These are phyloP conservation scores for Ciona savignyi DNA, from an alignment of 23 tunicate genomes.

Conservation along the genomic window DNA sequence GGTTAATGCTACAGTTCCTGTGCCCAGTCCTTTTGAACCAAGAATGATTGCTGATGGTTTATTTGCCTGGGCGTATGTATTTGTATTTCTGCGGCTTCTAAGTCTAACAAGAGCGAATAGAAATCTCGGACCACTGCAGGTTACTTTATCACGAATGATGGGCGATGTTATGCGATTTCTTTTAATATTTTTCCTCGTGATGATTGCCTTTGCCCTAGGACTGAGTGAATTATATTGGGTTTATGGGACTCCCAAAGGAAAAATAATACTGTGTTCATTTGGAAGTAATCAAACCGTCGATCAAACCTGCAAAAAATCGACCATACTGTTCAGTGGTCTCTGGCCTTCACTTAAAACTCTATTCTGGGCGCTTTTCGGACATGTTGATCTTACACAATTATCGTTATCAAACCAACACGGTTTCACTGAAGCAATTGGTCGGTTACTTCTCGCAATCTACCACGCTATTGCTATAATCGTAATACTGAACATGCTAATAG, in stretches of 20 bases:
- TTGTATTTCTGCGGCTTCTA: conserved; percentile 41
- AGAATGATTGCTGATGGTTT: conserved; percentile 33
- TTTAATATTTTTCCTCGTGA: conserved; percentile 31
- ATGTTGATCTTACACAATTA: conserved; percentile 24
- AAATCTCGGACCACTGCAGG: conserved; percentile 69
- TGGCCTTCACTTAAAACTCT: conserved; percentile 12
- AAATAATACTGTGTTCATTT: background rate
- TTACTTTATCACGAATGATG: conserved; percentile 71
- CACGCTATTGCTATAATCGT: conserved; percentile 73
- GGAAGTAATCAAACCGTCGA: background rate
- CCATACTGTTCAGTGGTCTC: conserved; percentile 13
- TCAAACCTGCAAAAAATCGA: background rate
- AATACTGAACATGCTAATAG: conserved; percentile 80
- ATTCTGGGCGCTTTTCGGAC: conserved; percentile 76
- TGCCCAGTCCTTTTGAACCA: conserved; percentile 36
- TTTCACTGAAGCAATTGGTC: conserved; percentile 19
- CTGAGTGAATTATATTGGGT: conserved; percentile 65
- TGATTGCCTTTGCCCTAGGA: conserved; percentile 70
- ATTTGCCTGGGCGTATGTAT: conserved; percentile 56
- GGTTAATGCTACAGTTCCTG: conserved; percentile 4
- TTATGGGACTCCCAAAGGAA: conserved; percentile 61
- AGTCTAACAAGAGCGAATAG: conserved; percentile 39
- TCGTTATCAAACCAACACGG: conserved; percentile 13
- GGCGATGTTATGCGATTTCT: conserved; percentile 58
- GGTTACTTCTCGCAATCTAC: conserved; percentile 15